phyloP scores from a whole-genome alignment of 2,888 invertebrate species.

The Amorpha juglandis region DNA sequence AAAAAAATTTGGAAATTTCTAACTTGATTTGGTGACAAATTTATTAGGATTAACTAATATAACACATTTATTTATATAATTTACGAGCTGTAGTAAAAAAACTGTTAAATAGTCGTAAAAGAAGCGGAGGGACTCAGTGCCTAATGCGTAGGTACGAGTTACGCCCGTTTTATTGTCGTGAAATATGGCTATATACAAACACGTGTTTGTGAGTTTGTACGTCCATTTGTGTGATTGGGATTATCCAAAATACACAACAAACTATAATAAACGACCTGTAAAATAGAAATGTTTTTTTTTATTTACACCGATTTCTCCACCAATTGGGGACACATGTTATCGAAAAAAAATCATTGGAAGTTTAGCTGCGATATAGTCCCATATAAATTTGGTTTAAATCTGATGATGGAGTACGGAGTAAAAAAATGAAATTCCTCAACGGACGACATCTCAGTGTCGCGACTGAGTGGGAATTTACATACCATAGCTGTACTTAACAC shows the following conservation, averaged over 20 bases:
- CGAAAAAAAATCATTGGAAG: no score
- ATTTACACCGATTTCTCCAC: no score
- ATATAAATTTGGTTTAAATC: no score
- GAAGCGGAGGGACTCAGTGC: not conserved
- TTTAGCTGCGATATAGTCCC: no score
- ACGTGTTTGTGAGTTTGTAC: not conserved
- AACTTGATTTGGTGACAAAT: conserved; percentile 18
- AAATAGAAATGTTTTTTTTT: no score
- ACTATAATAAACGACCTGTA: no score
- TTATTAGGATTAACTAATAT: conserved; percentile 15
- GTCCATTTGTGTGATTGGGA: not conserved
- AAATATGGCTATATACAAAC: conserved; percentile 16
- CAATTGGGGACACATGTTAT: no score
- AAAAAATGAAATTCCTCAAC: no score
- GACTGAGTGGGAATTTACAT: no score
- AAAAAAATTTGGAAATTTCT: conserved; percentile 15
- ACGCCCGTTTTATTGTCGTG: not conserved
- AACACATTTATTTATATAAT: conserved; percentile 18
- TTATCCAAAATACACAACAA: not conserved
- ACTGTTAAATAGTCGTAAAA: conserved; percentile 20
- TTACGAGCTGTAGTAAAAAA: conserved; percentile 15
- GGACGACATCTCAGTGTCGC: no score
- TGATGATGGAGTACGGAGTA: no score
- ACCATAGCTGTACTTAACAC: no score
- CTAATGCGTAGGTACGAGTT: conserved; percentile 12